A percentile compares a stretch with the other conserved stretches of the same genome.
These are phyloP conservation scores for Diogma glabrata DNA, from an alignment of 2,888 invertebrate genomes.

Conservation along the genomic window DNA sequence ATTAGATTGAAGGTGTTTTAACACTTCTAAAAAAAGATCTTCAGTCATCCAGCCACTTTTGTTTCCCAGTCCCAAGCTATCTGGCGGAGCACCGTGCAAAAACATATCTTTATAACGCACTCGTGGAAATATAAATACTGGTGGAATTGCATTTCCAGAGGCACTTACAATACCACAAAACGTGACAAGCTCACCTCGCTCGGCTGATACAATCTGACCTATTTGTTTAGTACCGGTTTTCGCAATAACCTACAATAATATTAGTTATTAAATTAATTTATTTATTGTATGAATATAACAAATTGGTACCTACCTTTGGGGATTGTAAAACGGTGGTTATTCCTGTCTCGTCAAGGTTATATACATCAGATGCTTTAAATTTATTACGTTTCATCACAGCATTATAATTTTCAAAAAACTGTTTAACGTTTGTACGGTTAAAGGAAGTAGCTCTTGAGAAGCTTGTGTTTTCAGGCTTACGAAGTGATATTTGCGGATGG, in stretches of 20 bases:
- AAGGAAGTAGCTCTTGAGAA: constrained; percentile 17
- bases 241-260: constrained; percentile 13
- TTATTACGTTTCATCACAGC: constrained; percentile 12
- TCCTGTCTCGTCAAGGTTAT: constrained; percentile 19
- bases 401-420: constrained; percentile 18
- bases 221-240: constrained; percentile 19
- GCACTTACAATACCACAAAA: constrained; percentile 17
- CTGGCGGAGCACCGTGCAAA: constrained; percentile 15
- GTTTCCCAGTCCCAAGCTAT: constrained; percentile 14
- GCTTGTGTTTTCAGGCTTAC: constrained; percentile 19
- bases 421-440: constrained; percentile 17
- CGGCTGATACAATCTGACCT: constrained; percentile 21
- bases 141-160: constrained; percentile 17
- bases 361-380: constrained; percentile 17
- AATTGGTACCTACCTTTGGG: constrained; percentile 14
- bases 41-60: constrained; percentile 16
- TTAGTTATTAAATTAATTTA: not conserved
- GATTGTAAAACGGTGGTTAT: constrained; percentile 18
- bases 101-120: constrained; percentile 12
- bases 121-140: constrained; percentile 19
- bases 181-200: constrained; percentile 22
- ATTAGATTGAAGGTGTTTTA: not conserved
- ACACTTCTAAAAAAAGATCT: not conserved
- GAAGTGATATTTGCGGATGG: constrained; percentile 16
- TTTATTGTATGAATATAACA: too few species aligned